phyloP scores from a whole-genome alignment of 2,113 vertebrate genomes.

The Lathamus discolor region DNA sequence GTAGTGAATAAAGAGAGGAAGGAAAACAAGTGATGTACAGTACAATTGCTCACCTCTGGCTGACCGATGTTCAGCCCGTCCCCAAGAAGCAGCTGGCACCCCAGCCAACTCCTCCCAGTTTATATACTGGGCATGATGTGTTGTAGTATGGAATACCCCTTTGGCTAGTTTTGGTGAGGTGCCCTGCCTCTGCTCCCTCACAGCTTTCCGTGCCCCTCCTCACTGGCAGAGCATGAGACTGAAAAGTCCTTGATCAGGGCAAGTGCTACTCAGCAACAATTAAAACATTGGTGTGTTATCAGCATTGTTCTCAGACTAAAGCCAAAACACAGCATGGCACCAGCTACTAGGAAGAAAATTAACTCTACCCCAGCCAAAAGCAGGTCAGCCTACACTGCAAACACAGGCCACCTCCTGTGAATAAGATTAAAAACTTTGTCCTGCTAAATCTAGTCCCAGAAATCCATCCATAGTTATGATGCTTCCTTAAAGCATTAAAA shows the following conservation, averaged over 20 bases:
- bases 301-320: not conserved
- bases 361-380: not conserved
- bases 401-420: not conserved
- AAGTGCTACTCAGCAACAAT: not conserved
- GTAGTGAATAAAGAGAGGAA: not conserved
- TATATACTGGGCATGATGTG: not conserved
- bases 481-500: not conserved
- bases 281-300: not conserved
- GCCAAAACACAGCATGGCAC: not conserved
- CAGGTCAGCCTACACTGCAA: not conserved
- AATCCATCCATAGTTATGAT: not conserved
- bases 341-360: not conserved
- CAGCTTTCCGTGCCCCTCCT: not conserved
- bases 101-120: not conserved
- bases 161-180: not conserved
- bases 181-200: not conserved
- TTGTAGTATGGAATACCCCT: not conserved
- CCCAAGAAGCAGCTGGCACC: not conserved
- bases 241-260: not conserved
- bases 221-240: not conserved
- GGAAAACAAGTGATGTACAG: not conserved
- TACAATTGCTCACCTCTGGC: not conserved
- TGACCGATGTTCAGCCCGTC: not conserved
- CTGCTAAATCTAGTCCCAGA: not conserved
- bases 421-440: not conserved